These are phyloP conservation scores for Muscicapa striata DNA, from an alignment of 2,797 vertebrate species.

Conservation along the genomic window DNA sequence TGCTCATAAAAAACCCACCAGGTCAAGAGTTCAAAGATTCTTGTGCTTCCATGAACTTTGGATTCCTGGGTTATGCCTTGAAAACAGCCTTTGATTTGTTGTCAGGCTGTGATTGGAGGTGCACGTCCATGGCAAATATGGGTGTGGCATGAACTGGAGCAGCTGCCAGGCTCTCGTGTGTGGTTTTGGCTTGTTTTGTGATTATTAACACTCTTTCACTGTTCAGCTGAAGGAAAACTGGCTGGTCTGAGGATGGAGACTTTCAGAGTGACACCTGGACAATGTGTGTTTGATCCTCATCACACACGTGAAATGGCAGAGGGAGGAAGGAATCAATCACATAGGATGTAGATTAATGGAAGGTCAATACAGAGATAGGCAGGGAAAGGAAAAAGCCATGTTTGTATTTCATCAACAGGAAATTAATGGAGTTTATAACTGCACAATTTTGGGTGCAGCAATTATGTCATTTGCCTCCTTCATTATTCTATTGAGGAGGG, in stretches of 20 bases:
- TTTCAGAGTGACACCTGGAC: neutral
- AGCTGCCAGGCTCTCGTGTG: rapidly evolving
- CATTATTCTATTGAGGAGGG: neutral
- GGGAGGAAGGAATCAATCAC: neutral
- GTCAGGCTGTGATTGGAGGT: neutral
- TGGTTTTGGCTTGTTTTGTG: neutral
- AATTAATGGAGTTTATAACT: neutral
- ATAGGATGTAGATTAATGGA: neutral
- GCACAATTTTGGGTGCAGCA: neutral
- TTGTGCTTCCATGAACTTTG: neutral
- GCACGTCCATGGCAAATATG: neutral
- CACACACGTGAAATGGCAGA: rapidly evolving
- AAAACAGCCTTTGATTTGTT: neutral
- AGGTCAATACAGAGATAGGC: neutral
- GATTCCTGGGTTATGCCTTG: neutral
- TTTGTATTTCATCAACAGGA: neutral
- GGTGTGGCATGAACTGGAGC: rapidly evolving
- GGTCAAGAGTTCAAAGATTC: neutral
- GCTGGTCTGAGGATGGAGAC: neutral
- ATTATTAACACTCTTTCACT: neutral
- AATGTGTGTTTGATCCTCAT: neutral
- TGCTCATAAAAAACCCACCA: neutral
- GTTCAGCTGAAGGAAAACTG: neutral
- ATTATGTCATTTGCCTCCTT: neutral
- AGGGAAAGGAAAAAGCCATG: neutral